A percentile compares a stretch with the other conserved stretches of the same genome.
Conservation (phyloP, 2,113 vertebrate genomes). For the Indicator indicator region DNA sequence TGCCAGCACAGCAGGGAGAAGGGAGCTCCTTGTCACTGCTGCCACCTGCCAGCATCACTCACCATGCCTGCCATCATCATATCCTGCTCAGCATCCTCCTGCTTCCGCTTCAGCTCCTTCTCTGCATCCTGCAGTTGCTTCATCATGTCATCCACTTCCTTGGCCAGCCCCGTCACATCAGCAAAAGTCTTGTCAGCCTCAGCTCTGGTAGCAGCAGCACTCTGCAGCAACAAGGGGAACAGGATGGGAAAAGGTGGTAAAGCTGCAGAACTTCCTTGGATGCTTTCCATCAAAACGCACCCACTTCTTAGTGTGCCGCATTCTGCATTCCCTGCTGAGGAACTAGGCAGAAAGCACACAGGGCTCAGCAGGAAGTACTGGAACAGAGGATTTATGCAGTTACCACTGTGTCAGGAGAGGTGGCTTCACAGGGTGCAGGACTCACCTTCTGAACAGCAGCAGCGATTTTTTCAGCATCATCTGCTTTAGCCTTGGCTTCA, state of each 20-base stretch:
- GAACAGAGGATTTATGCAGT: not conserved
- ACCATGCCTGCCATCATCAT: conserved; percentile 97
- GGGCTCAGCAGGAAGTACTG: not conserved
- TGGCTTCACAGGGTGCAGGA: not conserved
- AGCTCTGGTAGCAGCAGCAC: conserved; percentile 84
- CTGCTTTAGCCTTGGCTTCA: conserved; percentile 88
- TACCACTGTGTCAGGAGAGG: not conserved
- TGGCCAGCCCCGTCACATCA: conserved; percentile 85
- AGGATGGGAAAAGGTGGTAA: not conserved
- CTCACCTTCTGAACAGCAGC: conserved; percentile 87
- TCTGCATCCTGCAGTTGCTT: conserved; percentile 86
- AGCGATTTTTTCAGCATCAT: conserved; percentile 88
- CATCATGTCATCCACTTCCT: conserved; percentile 87
- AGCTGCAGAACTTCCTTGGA: not conserved
- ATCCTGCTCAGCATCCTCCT: conserved; percentile 86
- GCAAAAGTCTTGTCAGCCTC: conserved; percentile 89
- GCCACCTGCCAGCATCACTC: not conserved
- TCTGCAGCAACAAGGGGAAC: conserved; percentile 72
- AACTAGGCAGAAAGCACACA: accelerated
- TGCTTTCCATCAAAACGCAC: not conserved
- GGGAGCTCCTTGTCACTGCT: not conserved
- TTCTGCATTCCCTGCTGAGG: not conserved
- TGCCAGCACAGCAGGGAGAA: not conserved
- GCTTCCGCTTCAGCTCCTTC: conserved; percentile 84
- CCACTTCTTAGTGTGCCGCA: not conserved